phyloP scores from a whole-genome alignment of 2,888 invertebrate species.

The Thereva unica region DNA sequence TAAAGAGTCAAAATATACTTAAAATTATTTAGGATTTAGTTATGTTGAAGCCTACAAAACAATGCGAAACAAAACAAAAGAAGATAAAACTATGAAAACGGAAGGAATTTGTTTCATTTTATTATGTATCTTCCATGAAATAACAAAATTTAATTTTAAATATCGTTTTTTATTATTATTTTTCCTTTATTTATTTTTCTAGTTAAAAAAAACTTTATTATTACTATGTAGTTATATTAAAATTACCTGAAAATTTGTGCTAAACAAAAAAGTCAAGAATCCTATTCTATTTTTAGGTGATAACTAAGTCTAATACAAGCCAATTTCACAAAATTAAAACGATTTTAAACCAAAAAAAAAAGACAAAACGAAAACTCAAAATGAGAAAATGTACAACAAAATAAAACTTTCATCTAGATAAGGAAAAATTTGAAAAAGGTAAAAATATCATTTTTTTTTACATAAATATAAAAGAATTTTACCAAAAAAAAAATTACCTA shows the following conservation, averaged over 20 bases:
- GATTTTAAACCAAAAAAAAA: conserved; percentile 12
- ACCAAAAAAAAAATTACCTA: conserved; percentile 7
- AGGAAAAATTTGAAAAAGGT: conserved; percentile 23
- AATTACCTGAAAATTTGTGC: conserved; percentile 30
- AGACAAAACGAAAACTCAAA: conserved; percentile 11
- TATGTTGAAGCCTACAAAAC: too few species aligned
- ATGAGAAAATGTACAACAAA: conserved; percentile 22
- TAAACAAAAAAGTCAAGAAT: conserved; percentile 18
- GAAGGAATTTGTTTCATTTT: conserved; percentile 5
- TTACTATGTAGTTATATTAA: background rate
- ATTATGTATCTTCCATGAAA: background rate
- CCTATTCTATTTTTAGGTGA: conserved; percentile 22
- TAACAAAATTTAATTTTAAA: background rate
- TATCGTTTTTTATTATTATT: conserved; percentile 6
- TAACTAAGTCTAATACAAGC: conserved; percentile 4
- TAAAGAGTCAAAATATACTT: background rate
- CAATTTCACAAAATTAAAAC: conserved; percentile 15
- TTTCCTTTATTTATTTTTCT: conserved; percentile 4
- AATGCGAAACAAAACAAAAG: too few species aligned
- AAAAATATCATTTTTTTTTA: conserved; percentile 15
- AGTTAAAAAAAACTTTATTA: background rate
- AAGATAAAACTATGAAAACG: background rate
- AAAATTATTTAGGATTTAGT: too few species aligned
- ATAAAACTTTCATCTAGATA: conserved; percentile 26
- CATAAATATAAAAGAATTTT: conserved; percentile 33